A percentile compares a stretch with the other conserved stretches of the same genome.
Evolutionary conservation across 2,888 invertebrate genomes (phyloP).

Genomic region (Polyommatus iphigenia): DNA sequence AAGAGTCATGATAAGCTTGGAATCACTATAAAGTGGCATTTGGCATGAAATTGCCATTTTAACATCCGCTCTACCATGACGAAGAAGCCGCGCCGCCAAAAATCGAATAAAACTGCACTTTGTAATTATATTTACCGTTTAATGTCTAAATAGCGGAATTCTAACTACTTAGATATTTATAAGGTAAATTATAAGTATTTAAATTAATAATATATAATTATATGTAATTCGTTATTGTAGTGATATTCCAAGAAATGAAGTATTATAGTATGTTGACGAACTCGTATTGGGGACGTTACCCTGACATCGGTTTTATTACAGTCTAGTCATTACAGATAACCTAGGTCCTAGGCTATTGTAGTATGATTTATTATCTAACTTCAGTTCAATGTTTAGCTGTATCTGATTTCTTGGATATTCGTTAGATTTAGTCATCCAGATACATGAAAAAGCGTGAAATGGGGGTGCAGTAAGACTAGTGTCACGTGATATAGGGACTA

Average conservation of each 20-base stretch:
- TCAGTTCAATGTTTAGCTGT: neutral
- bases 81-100: conserved; percentile 18
- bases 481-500: too few species aligned
- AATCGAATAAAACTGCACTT: neutral
- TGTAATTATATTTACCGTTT: neutral
- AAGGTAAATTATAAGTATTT: neutral
- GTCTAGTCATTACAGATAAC: conserved; percentile 18
- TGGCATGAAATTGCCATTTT: neutral
- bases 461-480: neutral
- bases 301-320: conserved; percentile 22
- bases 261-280: conserved; percentile 10
- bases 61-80: neutral
- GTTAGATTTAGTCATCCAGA: neutral
- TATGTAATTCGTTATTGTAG: neutral
- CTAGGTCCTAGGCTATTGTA: conserved; percentile 6
- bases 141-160: neutral
- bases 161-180: neutral
- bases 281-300: conserved; percentile 25
- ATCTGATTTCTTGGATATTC: neutral
- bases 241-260: conserved; percentile 11
- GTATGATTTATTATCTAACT: neutral
- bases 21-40: neutral
- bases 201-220: conserved; percentile 6
- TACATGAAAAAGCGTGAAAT: neutral
- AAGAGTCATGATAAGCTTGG: neutral